Percentiles rank a stretch among this genome's conserved stretches.
Evolutionary conservation across 2,113 vertebrate genomes (phyloP).

Genomic region (Lichenostomus cassidix): DNA sequence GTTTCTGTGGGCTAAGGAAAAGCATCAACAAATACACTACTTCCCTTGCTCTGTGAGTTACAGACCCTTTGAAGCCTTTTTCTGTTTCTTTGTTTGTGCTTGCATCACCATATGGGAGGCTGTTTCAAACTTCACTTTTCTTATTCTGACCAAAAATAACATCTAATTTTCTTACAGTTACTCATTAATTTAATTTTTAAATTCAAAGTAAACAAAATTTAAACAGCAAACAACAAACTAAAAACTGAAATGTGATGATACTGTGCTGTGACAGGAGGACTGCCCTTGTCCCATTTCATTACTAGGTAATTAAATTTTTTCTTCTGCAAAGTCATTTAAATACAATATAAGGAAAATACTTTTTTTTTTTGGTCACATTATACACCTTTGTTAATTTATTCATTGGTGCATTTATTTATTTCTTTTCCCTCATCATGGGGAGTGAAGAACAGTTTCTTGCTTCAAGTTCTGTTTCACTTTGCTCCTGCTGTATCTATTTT

Average conservation of each 20-base stretch:
- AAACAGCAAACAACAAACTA: background rate
- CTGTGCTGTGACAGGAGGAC: background rate
- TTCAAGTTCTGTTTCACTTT: background rate
- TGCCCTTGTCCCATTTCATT: background rate
- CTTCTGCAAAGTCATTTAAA: background rate
- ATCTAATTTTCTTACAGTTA: background rate
- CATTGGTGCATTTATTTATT: background rate
- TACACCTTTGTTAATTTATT: background rate
- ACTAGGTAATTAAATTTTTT: background rate
- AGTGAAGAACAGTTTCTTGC: background rate
- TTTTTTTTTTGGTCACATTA: background rate
- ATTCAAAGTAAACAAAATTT: background rate
- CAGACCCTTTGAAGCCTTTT: background rate
- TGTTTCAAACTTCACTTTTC: background rate
- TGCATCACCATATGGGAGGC: background rate
- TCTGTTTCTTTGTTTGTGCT: background rate
- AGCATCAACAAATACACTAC: conserved; percentile 14
- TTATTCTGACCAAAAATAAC: background rate
- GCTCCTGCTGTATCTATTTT: background rate
- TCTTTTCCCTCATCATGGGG: background rate
- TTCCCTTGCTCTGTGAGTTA: background rate
- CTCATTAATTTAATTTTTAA: background rate
- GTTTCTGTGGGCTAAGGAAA: conserved; percentile 4
- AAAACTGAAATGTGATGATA: background rate
- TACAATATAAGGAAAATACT: background rate